Conservation (phyloP, 2,113 vertebrate genomes). For the Protomyctophum bolini region DNA sequence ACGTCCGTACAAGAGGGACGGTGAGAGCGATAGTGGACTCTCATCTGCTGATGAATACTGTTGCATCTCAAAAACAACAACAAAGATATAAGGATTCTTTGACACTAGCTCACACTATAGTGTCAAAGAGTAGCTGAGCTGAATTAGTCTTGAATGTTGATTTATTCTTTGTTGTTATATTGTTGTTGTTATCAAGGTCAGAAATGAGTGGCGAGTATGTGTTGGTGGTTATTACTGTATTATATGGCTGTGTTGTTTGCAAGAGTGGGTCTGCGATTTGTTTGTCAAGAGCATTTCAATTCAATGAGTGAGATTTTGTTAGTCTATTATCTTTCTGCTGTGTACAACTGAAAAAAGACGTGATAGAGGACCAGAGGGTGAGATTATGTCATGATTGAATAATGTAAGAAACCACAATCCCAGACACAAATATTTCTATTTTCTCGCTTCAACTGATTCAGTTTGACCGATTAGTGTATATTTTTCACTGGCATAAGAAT, state of each 20-base stretch:
- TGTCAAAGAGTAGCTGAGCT: conserved; percentile 48
- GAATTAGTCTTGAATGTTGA: conserved; percentile 46
- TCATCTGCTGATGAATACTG: conserved; percentile 62
- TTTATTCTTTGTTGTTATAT: conserved; percentile 37
- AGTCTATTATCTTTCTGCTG: too few species aligned
- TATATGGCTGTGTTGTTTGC: background rate
- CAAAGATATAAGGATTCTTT: conserved; percentile 49
- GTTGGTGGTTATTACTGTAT: background rate
- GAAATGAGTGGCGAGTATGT: conserved; percentile 26
- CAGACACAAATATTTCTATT: too few species aligned
- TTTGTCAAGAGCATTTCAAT: conserved; percentile 20
- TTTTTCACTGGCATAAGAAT: conserved; percentile 43
- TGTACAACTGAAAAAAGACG: too few species aligned
- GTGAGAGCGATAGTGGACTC: conserved; percentile 41
- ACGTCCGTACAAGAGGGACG: conserved; percentile 51
- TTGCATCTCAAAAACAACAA: conserved; percentile 43
- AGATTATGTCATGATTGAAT: too few species aligned
- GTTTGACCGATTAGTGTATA: too few species aligned
- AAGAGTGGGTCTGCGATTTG: conserved; percentile 1
- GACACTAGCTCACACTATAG: conserved; percentile 28
- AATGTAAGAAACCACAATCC: too few species aligned
- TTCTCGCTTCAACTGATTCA: too few species aligned
- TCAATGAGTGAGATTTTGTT: too few species aligned
- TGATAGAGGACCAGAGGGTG: too few species aligned
- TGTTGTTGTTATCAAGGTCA: conserved; percentile 52